phyloP scores from a whole-genome alignment of 2,888 invertebrate species.

The Diabrotica balteata region DNA sequence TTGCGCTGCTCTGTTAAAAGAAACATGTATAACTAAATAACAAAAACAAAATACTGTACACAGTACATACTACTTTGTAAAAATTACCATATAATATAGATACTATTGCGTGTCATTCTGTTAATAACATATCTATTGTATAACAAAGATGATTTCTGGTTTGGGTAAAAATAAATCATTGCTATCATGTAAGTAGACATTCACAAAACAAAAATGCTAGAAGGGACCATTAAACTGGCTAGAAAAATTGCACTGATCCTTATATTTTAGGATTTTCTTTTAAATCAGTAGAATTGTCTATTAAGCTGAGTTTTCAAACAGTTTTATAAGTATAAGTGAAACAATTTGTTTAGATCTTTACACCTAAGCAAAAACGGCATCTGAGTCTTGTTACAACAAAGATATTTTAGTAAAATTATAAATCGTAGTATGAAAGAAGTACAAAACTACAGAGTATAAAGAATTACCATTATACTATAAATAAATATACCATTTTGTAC shows the following conservation, averaged over 20 bases:
- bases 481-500: too few relatives aligned
- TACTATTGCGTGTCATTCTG: conserved; percentile 47
- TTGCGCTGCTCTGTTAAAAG: background rate
- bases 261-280: too few relatives aligned
- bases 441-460: too few relatives aligned
- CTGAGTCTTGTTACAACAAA: too few relatives aligned
- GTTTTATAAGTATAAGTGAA: conserved; percentile 9
- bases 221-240: too few relatives aligned
- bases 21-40: conserved; percentile 46
- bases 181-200: conserved; percentile 16
- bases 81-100: conserved; percentile 52
- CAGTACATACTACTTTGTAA: conserved; percentile 56
- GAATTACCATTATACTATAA: too few relatives aligned
- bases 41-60: conserved; percentile 56
- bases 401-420: too few relatives aligned
- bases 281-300: too few relatives aligned
- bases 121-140: conserved; percentile 24
- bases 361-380: too few relatives aligned
- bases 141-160: conserved; percentile 33
- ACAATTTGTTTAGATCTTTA: too few relatives aligned
- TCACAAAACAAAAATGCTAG: conserved; percentile 32
- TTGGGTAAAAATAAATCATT: conserved; percentile 35
- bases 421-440: too few relatives aligned
- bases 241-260: too few relatives aligned
- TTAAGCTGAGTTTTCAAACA: conserved; percentile 18